These are phyloP conservation scores for Leptosomus discolor DNA, from an alignment of 2,113 vertebrate species.

Conservation along the genomic window DNA sequence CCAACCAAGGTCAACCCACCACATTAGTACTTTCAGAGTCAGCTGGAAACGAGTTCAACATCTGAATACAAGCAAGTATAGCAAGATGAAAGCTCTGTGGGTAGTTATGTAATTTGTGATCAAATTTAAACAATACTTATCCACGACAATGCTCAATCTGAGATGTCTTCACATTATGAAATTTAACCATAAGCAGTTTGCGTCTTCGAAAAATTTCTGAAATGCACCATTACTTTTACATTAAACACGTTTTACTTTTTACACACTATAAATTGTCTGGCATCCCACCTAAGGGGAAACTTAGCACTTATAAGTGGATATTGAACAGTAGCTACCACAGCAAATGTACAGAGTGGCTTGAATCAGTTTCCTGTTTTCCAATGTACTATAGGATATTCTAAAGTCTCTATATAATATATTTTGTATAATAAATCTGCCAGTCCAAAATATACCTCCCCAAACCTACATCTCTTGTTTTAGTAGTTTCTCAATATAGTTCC, in stretches of 20 bases:
- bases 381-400: neutral
- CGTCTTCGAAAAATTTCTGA: neutral
- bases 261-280: neutral
- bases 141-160: neutral
- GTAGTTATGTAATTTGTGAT: neutral
- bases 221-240: neutral
- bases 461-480: neutral
- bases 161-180: neutral
- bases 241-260: neutral
- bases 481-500: neutral
- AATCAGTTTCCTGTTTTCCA: constrained; percentile 20
- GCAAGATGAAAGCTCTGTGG: neutral
- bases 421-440: neutral
- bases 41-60: constrained; percentile 2
- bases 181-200: neutral
- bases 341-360: neutral
- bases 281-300: neutral
- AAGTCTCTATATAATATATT: neutral
- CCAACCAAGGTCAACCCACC: neutral
- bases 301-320: neutral
- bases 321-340: neutral
- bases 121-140: neutral
- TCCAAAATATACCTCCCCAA: neutral
- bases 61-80: neutral
- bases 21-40: neutral